Evolutionary conservation across 2,888 invertebrate species (phyloP), one percentile per base, ranked within the genome.

Genomic region (Coremacera marginata): DNA sequence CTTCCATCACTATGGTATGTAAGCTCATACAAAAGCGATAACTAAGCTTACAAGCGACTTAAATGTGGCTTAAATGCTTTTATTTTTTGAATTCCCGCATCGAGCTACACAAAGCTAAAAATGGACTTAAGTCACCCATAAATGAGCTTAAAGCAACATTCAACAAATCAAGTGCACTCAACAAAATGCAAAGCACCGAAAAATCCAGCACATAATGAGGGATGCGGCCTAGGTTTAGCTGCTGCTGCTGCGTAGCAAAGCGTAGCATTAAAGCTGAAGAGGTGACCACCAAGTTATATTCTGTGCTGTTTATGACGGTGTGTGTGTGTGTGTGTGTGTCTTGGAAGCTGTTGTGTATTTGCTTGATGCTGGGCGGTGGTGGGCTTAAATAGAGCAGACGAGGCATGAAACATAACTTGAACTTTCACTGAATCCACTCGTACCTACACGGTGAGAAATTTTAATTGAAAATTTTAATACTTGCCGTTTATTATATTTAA

Each of bases 131-230:
- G 34, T 70, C 55, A 34, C 55, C 34, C 52, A 55, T 55, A 70
- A 70, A 70, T 70, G 55, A 55, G 70, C 70, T 70, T 70, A 70
- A 55, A 34, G 70, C 55, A 9, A 55, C 34, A 55, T 63, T n/a
- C 19, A n/a, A 63, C 63, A 63, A 63, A 63, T 63, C 63, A 63
- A 63, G 63, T 63, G 31, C 63, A 49, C 49, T 68, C 51, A 51
- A 71, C 31, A 37, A 60, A 60, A 70, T 55, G 70, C n/a, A 49
- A 27, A 49, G 27, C 60, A 16, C 57, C 34, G 19, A 34, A 22
- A 71, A 37, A 57, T 57, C 55, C 57, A 31, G 60, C n/a, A 60
- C 27, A 60, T 60, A 22, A 27, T 27, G 19, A 19, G 57, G 8
- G 11, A 60, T 22, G 22, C 19, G 57, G n/a, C 9, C 57, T 25